phyloP scores from a whole-genome alignment of 2,113 vertebrate genomes.

The Okapia johnstoni region DNA sequence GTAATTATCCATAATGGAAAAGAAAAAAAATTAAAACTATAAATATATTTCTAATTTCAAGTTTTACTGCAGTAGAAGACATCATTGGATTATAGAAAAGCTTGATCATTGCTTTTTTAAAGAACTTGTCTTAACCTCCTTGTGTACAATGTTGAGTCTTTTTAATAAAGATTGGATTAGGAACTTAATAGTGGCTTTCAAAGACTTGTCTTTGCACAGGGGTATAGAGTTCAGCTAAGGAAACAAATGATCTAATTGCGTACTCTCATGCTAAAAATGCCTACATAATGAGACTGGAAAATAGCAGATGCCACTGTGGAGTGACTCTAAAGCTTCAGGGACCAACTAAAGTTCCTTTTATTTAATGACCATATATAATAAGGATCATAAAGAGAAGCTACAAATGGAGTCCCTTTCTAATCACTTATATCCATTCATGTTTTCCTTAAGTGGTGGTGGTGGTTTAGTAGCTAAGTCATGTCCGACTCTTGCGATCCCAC shows the following conservation, averaged over 20 bases:
- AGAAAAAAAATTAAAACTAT: neutral
- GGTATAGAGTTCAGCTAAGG: constrained; percentile 54
- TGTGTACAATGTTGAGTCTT: constrained; percentile 49
- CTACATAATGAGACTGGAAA: neutral
- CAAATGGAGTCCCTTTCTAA: neutral
- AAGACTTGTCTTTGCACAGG: constrained; percentile 46
- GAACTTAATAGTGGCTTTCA: constrained; percentile 59
- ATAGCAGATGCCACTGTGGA: neutral
- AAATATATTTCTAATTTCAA: neutral
- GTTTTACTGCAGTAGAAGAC: neutral
- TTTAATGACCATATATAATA: neutral
- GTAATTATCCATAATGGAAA: neutral
- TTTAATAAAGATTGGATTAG: constrained; percentile 74
- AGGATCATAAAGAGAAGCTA: neutral
- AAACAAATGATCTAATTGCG: constrained; percentile 56
- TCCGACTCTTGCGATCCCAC: accelerated
- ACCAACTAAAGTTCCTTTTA: neutral
- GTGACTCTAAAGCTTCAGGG: neutral
- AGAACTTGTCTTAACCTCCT: constrained; percentile 48
- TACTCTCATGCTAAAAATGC: constrained; percentile 49
- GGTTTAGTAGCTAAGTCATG: neutral
- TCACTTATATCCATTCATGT: neutral
- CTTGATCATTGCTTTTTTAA: neutral
- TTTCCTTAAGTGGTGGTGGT: neutral
- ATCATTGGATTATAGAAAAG: neutral